Base-by-base conservation (phyloP, 2,888 invertebrate genomes). In the Mechanitis mazaeus region DNA sequence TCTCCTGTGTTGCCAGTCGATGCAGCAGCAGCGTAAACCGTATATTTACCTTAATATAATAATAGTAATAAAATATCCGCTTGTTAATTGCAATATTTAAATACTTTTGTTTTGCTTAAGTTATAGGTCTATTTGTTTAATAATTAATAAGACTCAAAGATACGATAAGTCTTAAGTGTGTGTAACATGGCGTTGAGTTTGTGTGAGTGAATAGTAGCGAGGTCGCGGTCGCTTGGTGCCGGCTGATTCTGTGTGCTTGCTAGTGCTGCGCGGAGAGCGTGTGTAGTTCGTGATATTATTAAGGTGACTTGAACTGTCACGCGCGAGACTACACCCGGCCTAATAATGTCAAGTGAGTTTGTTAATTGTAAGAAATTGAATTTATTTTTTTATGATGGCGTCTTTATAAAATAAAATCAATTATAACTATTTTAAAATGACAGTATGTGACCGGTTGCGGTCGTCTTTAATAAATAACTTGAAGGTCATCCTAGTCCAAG, bases 261-360 rank as follows among this genome's bases (percentile, higher is more conserved):
- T 78, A 81, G 86, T 85, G 79, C 73, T 80, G 85, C 84, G 84
- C 85, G 85, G 74, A 76, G 78, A 81, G 83, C 84, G 87, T 79
- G 85, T 83, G 87, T 85, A 78, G 85, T 84, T 81, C 76, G 86
- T 86, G 84, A 75, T 78, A 79, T 66, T 68, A 56, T 71, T 77
- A 73, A 83, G 80, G 87, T 87, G 85, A 81, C 83, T 84, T 77
- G 77, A 83, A 77, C 82, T 85, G 84, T 86, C 85, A 87, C 81
- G 72, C 76, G 76, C 82, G 77, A 82, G 79, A 79, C 81, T 82
- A 85, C 82, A 85, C 80, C 85, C 85, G 85, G 84, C 85, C 70
- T 71, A 80, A 89, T 75, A 83, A 89, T 89, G 89, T 88, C 89
- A 88, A 89, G 89, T 89, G 75, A 88, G 89, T 69, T 56, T 42